Conservation (phyloP, 2,888 invertebrate species). For the Drosophila emarginata region DNA sequence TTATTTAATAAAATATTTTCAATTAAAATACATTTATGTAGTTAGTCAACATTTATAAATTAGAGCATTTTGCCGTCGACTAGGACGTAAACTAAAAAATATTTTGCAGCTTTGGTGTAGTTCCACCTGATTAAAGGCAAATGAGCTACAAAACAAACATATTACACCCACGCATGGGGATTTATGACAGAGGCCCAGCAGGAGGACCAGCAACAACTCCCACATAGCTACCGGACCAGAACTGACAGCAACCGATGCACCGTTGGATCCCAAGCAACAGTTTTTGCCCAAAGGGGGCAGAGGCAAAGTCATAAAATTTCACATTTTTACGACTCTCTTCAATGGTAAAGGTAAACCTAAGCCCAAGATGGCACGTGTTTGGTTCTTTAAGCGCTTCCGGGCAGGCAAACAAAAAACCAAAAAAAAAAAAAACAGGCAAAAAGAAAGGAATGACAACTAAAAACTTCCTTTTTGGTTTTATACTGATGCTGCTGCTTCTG, state of each 20-base stretch:
- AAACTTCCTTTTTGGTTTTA: conserved; percentile 42
- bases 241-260: not conserved
- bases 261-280: conserved; percentile 22
- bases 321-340: conserved; percentile 36
- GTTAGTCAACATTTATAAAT: not conserved
- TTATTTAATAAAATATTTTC: no score
- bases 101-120: conserved; percentile 14
- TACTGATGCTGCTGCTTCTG: no score
- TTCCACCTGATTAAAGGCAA: conserved; percentile 43
- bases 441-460: conserved; percentile 25
- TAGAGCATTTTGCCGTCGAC: not conserved
- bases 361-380: conserved; percentile 39
- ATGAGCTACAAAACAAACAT: conserved; percentile 42
- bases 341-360: conserved; percentile 26
- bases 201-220: not conserved
- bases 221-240: not conserved
- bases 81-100: not conserved
- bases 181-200: conserved; percentile 36
- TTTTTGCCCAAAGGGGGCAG: conserved; percentile 6
- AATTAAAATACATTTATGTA: no score
- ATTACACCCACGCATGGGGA: conserved; percentile 20
- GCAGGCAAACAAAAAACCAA: conserved; percentile 35
- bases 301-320: conserved; percentile 38
- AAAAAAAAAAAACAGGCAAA: not conserved
- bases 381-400: conserved; percentile 53